Conservation (phyloP, 2,797 vertebrate genomes). For the Spatula versicolor region DNA sequence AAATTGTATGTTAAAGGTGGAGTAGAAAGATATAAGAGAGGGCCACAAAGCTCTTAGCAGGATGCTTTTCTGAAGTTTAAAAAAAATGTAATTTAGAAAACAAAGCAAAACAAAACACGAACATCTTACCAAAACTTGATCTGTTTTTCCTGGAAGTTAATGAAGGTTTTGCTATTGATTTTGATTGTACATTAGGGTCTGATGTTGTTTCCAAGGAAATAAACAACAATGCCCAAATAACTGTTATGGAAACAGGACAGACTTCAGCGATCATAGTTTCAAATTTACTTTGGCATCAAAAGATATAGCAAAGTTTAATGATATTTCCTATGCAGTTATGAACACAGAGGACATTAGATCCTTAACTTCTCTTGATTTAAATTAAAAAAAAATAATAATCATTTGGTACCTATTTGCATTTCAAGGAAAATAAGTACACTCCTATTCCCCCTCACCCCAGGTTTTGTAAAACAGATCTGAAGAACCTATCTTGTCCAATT, state of each 20-base stretch:
- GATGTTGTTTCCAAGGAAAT: slow-evolving; percentile 52
- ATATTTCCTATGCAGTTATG: slow-evolving; percentile 35
- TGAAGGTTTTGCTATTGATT: slow-evolving; percentile 22
- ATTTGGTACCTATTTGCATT: not conserved
- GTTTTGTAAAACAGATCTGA: slow-evolving; percentile 33
- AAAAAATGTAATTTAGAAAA: not conserved
- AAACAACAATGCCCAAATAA: slow-evolving; percentile 30
- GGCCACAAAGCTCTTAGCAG: not conserved
- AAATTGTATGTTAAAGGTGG: not conserved
- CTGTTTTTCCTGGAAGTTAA: slow-evolving; percentile 46
- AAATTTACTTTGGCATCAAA: not conserved
- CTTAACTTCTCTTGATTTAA: slow-evolving; percentile 2
- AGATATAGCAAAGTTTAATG: not conserved
- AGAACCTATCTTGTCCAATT: not conserved
- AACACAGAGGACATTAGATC: slow-evolving; percentile 20
- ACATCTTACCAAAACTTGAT: not conserved
- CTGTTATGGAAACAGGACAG: not conserved
- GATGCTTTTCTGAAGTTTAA: not conserved
- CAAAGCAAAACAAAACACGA: rapidly evolving
- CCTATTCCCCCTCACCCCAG: not conserved
- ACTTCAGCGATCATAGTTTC: not conserved
- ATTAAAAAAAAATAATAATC: not conserved
- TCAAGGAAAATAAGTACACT: slow-evolving; percentile 6
- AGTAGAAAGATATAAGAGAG: not conserved
- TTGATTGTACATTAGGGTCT: not conserved